Conservation (phyloP, 2,888 invertebrate genomes). For the Pterostichus madidus region DNA sequence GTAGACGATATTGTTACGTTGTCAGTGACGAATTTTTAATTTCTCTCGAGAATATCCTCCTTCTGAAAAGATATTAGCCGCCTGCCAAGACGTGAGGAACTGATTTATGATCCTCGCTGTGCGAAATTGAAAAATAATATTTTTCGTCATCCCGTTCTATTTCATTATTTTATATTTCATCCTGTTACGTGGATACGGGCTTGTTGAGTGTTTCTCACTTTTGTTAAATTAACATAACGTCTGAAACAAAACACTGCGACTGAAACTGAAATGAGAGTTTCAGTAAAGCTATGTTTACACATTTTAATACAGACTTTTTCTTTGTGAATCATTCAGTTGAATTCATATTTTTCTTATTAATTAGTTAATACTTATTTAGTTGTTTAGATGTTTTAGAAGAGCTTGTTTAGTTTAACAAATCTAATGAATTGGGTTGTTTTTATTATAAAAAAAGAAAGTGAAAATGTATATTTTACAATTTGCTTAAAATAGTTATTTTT, state of each 20-base stretch:
- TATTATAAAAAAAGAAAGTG: no score
- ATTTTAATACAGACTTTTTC: no score
- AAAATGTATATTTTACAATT: no score
- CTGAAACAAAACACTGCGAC: slow-evolving; percentile 5
- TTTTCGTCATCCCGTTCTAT: slow-evolving; percentile 45
- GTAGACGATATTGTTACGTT: slow-evolving; percentile 59
- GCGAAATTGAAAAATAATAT: slow-evolving; percentile 65
- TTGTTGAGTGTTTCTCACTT: slow-evolving; percentile 32
- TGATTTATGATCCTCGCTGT: slow-evolving; percentile 61
- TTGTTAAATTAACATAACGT: slow-evolving; percentile 38
- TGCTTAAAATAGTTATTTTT: no score
- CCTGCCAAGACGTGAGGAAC: slow-evolving; percentile 49
- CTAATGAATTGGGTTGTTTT: no score
- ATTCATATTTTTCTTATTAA: no score
- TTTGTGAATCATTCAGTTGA: no score
- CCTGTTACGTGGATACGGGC: not conserved
- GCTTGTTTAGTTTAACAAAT: no score
- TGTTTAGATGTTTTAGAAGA: no score
- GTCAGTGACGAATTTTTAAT: slow-evolving; percentile 66
- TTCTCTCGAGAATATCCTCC: slow-evolving; percentile 63
- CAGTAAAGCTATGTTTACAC: not conserved
- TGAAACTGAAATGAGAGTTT: slow-evolving; percentile 20
- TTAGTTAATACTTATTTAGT: no score
- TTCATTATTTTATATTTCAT: slow-evolving; percentile 46
- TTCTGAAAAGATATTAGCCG: slow-evolving; percentile 63